phyloP scores from a whole-genome alignment of 1,140 invertebrate genomes.

The Megalonaias nervosa region DNA sequence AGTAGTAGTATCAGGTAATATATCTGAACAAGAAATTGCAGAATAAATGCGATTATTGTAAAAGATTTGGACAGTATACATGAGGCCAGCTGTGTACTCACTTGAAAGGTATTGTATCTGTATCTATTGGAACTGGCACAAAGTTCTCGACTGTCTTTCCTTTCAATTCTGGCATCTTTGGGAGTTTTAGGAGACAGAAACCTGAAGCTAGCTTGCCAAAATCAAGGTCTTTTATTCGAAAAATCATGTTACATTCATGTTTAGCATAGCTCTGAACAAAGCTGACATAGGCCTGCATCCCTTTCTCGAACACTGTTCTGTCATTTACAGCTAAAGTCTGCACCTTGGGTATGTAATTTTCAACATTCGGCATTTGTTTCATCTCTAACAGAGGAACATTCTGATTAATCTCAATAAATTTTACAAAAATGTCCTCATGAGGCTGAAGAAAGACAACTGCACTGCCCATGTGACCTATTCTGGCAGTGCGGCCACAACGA shows the following conservation, averaged over 20 bases:
- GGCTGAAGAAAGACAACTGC: slow-evolving; percentile 90
- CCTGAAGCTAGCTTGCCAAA: slow-evolving; percentile 87
- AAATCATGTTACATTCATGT: slow-evolving; percentile 94
- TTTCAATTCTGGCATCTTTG: slow-evolving; percentile 95
- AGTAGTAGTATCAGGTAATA: too few relatives aligned
- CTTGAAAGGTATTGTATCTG: slow-evolving; percentile 85
- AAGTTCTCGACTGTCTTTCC: slow-evolving; percentile 77
- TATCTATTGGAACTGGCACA: slow-evolving; percentile 78
- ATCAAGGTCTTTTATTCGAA: slow-evolving; percentile 91
- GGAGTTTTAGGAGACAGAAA: slow-evolving; percentile 92
- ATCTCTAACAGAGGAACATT: slow-evolving; percentile 74
- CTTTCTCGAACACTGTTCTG: slow-evolving; percentile 87
- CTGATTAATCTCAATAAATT: slow-evolving; percentile 95
- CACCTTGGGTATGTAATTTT: slow-evolving; percentile 52
- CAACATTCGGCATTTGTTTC: slow-evolving; percentile 30
- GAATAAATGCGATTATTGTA: too few relatives aligned
- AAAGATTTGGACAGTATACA: too few relatives aligned
- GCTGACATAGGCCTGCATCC: slow-evolving; percentile 94
- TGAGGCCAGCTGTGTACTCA: slow-evolving; percentile 41
- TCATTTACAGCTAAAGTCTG: slow-evolving; percentile 54
- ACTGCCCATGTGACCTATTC: slow-evolving; percentile 90
- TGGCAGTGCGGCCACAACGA: slow-evolving; percentile 92
- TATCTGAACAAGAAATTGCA: too few relatives aligned
- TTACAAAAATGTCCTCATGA: slow-evolving; percentile 90
- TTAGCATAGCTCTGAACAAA: slow-evolving; percentile 95